Evolutionary conservation across 2,113 vertebrate genomes (phyloP).

Genomic region (Cynocephalus volans): DNA sequence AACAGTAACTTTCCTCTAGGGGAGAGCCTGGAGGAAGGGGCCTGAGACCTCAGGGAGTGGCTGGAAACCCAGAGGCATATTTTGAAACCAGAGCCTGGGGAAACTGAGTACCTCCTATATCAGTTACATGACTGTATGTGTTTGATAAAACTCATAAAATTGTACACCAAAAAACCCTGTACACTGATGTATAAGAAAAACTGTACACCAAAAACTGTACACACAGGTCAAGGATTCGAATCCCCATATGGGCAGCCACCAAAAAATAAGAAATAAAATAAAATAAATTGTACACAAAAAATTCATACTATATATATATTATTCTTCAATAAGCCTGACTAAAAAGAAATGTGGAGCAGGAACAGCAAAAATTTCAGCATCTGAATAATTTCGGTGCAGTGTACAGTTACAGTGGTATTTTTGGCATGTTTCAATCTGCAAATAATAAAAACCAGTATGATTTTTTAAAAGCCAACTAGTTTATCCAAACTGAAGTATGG

Average conservation of each 20-base stretch:
- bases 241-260: no score
- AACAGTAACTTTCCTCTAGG: no score
- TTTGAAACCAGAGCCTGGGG: no score
- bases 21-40: no score
- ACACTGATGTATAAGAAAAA: not conserved
- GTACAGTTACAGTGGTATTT: no score
- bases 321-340: not conserved
- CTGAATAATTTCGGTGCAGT: not conserved
- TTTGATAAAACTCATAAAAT: constrained; percentile 42
- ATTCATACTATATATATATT: not conserved
- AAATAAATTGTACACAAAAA: not conserved
- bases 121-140: not conserved
- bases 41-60: no score
- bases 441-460: not conserved
- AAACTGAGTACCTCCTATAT: no score
- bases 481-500: not conserved
- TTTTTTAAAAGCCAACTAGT: constrained; percentile 1
- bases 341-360: not conserved
- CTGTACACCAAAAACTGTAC: not conserved
- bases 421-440: not conserved
- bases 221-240: no score
- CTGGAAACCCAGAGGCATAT: no score
- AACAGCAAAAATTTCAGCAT: not conserved
- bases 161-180: not conserved
- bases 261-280: no score